Evolutionary conservation across 1,140 invertebrate genomes (phyloP).

Genomic region (Dreissena polymorpha): DNA sequence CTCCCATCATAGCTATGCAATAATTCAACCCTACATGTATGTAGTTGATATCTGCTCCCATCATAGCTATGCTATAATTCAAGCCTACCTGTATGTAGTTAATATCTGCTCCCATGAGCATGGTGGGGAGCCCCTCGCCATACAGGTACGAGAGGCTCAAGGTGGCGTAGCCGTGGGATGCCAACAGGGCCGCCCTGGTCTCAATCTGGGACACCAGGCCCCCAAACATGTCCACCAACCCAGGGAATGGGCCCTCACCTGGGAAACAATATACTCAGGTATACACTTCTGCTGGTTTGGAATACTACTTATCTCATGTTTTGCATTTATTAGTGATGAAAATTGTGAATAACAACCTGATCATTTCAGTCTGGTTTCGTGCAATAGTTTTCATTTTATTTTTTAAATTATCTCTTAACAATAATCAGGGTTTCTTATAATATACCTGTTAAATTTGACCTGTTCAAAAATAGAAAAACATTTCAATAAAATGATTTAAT

Average conservation of each 20-base stretch:
- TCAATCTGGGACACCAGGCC: conserved; percentile 34
- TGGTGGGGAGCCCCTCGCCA: not conserved
- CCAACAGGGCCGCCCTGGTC: conserved; percentile 29
- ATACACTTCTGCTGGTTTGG: not conserved
- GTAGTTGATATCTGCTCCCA: no score
- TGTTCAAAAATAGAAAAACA: no score
- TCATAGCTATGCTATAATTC: no score
- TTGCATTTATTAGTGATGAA: not conserved
- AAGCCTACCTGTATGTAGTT: conserved; percentile 10
- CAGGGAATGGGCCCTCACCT: conserved; percentile 47
- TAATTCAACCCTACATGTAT: no score
- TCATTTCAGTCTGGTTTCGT: not conserved
- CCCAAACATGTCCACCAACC: conserved; percentile 32
- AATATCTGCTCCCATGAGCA: not conserved
- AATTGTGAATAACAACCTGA: not conserved
- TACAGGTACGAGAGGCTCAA: conserved; percentile 26
- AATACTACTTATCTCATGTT: not conserved
- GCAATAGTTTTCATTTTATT: no score
- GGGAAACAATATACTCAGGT: not conserved
- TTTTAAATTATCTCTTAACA: no score
- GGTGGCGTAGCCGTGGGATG: conserved; percentile 35
- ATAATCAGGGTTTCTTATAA: no score
- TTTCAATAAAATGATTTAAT: no score
- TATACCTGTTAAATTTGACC: no score
- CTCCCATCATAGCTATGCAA: no score